Percentiles rank a stretch among this genome's conserved stretches.
Evolutionary conservation across 2,888 invertebrate species (phyloP).

Genomic region (Cheilosia grossa): DNA sequence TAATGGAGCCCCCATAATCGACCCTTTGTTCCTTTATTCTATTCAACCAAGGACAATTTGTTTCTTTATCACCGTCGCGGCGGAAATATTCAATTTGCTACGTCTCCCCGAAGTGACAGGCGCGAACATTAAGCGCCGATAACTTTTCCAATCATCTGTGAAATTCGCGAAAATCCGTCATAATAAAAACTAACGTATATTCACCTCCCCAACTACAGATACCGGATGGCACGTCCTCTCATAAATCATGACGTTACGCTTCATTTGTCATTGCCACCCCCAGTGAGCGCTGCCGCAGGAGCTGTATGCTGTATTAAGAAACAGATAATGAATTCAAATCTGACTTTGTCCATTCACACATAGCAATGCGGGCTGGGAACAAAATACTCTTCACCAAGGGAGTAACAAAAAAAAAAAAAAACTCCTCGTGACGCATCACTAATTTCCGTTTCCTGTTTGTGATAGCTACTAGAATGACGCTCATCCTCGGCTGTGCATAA

Average conservation of each 20-base stretch:
- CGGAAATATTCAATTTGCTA: slow-evolving; percentile 57
- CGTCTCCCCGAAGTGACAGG: slow-evolving; percentile 25
- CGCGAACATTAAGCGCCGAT: slow-evolving; percentile 60
- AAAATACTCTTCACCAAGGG: slow-evolving; percentile 33
- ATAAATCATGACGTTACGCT: slow-evolving; percentile 69
- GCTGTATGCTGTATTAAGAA: background rate
- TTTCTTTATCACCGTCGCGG: background rate
- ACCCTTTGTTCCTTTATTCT: too few species aligned
- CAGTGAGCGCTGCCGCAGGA: slow-evolving; percentile 7
- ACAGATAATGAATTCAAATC: slow-evolving; percentile 30
- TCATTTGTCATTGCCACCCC: slow-evolving; percentile 65
- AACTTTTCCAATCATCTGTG: slow-evolving; percentile 67
- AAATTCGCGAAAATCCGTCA: slow-evolving; percentile 49
- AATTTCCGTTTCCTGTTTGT: slow-evolving; percentile 70
- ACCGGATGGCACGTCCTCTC: slow-evolving; percentile 46
- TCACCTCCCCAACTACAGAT: background rate
- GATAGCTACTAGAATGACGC: slow-evolving; percentile 29
- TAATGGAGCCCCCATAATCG: too few species aligned
- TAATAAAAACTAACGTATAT: slow-evolving; percentile 1
- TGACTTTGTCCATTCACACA: slow-evolving; percentile 48
- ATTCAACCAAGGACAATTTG: background rate
- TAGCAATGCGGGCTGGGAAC: background rate
- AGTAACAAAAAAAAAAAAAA: slow-evolving; percentile 35
- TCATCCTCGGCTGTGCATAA: background rate
- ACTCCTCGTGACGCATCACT: slow-evolving; percentile 67